A percentile compares a stretch with the other conserved stretches of the same genome.
These are phyloP conservation scores for Metridium senile DNA, from an alignment of 92 coral and sea anemone genomes.

Conservation along the genomic window DNA sequence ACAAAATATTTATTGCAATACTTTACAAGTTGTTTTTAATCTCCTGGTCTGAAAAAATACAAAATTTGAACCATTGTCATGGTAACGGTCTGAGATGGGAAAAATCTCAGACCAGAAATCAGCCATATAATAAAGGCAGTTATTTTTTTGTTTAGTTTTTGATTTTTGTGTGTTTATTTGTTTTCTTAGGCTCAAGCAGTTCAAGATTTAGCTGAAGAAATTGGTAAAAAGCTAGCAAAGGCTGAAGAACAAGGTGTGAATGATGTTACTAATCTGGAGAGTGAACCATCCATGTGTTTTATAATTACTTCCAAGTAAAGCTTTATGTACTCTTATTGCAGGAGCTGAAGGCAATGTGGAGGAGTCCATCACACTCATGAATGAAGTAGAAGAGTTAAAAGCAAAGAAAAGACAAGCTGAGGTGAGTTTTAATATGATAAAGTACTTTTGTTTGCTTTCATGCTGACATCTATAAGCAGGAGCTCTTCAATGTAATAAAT, in stretches of 20 bases:
- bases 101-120: no score
- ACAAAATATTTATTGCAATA: no score
- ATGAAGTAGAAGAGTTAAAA: slow-evolving; percentile 92
- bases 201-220: slow-evolving; percentile 91
- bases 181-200: slow-evolving; percentile 81
- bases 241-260: slow-evolving; percentile 87
- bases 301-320: no score
- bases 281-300: no score
- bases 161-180: neutral
- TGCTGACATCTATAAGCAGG: no score
- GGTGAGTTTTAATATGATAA: slow-evolving; percentile 42
- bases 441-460: neutral
- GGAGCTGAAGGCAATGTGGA: slow-evolving; percentile 99
- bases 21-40: no score
- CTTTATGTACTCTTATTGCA: slow-evolving; percentile 20
- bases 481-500: no score
- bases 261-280: neutral
- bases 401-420: slow-evolving; percentile 81
- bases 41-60: no score
- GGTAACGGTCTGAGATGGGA: no score
- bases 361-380: slow-evolving; percentile 86
- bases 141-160: no score
- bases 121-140: no score
- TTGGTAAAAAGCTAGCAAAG: slow-evolving; percentile 96
- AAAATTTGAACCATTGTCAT: no score